A percentile compares a stretch with the other conserved stretches of the same genome.
phyloP scores from a whole-genome alignment of 2,888 invertebrate genomes.

The Cacoxenus indagator region DNA sequence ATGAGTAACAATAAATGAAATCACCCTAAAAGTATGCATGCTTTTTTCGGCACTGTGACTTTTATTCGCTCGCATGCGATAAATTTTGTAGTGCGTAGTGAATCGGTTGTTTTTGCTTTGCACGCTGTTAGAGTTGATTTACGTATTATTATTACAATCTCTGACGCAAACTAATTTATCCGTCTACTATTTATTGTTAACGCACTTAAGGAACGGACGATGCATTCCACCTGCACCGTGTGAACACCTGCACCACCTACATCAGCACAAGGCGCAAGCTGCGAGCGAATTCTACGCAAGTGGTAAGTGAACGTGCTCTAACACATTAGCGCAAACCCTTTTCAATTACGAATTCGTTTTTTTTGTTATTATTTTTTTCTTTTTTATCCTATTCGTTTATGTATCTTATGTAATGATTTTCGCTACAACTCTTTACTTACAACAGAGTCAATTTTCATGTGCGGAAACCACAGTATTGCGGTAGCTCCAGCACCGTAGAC shows the following conservation, averaged over 20 bases:
- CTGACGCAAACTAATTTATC: background rate
- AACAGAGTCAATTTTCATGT: constrained; percentile 69
- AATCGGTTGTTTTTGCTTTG: too few relatives aligned
- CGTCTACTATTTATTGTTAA: background rate
- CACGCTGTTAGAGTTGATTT: constrained; percentile 6
- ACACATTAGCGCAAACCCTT: background rate
- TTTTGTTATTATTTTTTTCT: background rate
- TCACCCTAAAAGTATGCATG: constrained; percentile 5
- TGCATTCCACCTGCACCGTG: constrained; percentile 74
- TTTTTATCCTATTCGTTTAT: background rate
- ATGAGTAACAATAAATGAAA: background rate
- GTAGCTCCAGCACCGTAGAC: constrained; percentile 58
- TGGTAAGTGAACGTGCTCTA: constrained; percentile 47
- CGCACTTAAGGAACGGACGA: constrained; percentile 69
- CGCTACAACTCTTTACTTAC: too few relatives aligned
- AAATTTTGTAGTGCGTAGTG: background rate
- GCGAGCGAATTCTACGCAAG: constrained; percentile 67
- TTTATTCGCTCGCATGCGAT: constrained; percentile 4
- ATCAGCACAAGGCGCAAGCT: constrained; percentile 74
- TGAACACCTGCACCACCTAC: constrained; percentile 77
- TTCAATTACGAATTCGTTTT: background rate
- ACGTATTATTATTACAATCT: constrained; percentile 17
- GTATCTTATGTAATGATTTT: background rate
- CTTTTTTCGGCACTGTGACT: background rate
- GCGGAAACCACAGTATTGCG: constrained; percentile 69